A percentile compares a stretch with the other conserved stretches of the same genome.
These are phyloP conservation scores for Apodemia zela DNA, from an alignment of 2,888 invertebrate species.

Conservation along the genomic window DNA sequence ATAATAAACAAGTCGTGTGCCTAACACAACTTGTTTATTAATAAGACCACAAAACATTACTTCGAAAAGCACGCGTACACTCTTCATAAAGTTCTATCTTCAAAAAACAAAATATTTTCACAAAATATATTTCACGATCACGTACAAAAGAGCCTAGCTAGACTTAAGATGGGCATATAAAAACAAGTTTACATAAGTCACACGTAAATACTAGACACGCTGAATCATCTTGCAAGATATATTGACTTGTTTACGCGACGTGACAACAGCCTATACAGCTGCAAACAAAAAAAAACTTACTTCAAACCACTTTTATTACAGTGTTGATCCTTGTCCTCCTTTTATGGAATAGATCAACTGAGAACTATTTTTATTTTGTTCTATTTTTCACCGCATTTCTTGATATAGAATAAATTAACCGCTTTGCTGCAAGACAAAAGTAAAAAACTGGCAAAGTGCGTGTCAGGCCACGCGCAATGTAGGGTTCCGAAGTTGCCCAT, in stretches of 20 bases:
- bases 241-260: constrained; percentile 20
- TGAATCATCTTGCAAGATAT: constrained; percentile 17
- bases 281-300: not conserved
- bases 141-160: constrained; percentile 9
- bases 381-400: no score
- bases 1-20: no score
- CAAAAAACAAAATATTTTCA: not conserved
- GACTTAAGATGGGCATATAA: not conserved
- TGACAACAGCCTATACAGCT: not conserved
- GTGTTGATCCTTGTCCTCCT: not conserved
- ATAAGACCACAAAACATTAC: no score
- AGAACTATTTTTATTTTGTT: no score
- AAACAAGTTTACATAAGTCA: constrained; percentile 5
- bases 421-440: no score
- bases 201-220: constrained; percentile 6
- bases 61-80: not conserved
- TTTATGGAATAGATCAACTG: not conserved
- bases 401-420: no score
- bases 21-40: no score
- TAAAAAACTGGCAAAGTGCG: no score
- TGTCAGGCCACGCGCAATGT: no score
- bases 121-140: not conserved
- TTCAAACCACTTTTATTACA: not conserved
- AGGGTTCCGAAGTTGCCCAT: no score
- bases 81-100: not conserved